Conservation (phyloP, 1,140 invertebrate genomes). For the Anoplolepis gracilipes region DNA sequence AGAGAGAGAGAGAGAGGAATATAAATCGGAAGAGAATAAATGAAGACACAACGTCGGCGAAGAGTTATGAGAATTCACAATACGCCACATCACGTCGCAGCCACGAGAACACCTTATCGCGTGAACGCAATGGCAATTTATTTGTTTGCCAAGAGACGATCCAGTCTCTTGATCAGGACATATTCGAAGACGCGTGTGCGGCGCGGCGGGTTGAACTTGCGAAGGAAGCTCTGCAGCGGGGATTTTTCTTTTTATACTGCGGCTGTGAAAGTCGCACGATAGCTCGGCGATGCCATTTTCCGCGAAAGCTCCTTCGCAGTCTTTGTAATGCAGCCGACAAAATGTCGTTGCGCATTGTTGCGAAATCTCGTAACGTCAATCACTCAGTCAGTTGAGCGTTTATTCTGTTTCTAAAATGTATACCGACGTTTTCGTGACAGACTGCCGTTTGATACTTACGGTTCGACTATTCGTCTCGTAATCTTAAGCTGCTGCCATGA, state of each 20-base stretch:
- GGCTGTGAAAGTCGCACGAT: conserved; percentile 39
- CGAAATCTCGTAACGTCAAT: neutral
- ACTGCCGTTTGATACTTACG: neutral
- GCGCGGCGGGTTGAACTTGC: neutral
- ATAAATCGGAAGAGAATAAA: neutral
- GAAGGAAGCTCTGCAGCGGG: neutral
- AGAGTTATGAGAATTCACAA: neutral
- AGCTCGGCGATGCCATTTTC: neutral
- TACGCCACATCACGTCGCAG: neutral
- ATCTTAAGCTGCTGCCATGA: neutral
- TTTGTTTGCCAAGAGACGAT: conserved; percentile 42
- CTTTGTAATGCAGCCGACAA: neutral
- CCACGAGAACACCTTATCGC: conserved; percentile 6
- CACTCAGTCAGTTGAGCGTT: conserved; percentile 12
- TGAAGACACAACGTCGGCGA: neutral
- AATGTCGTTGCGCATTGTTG: conserved; percentile 24
- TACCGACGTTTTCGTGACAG: neutral
- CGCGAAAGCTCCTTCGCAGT: neutral
- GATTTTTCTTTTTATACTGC: conserved; percentile 35
- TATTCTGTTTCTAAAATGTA: conserved; percentile 1
- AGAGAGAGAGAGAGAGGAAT: neutral
- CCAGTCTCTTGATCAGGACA: conserved; percentile 20
- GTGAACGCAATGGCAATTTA: conserved; percentile 44
- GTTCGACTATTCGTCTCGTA: conserved; percentile 11
- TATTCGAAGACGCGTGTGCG: neutral